These are phyloP conservation scores for Bubo bubo DNA, from an alignment of 2,113 vertebrate genomes.

Conservation along the genomic window DNA sequence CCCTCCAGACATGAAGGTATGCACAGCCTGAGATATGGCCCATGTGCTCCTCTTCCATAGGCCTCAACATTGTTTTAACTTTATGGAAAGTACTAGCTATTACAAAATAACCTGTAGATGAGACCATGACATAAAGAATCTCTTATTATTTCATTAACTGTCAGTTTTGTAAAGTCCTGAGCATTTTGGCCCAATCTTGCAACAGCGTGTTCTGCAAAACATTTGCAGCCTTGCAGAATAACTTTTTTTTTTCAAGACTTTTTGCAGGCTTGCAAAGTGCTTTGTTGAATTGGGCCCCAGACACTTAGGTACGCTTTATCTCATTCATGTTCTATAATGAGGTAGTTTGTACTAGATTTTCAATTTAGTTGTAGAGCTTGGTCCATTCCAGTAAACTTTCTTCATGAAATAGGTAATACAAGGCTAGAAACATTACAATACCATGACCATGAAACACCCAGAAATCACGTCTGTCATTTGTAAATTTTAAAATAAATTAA, in stretches of 20 bases:
- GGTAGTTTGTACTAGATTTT: not conserved
- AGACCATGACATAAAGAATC: not conserved
- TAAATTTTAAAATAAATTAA: conserved; percentile 24
- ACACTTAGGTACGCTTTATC: not conserved
- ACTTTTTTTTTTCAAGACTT: not conserved
- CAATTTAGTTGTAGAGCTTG: not conserved
- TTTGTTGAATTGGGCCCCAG: not conserved
- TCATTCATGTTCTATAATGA: not conserved
- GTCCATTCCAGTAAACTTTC: not conserved
- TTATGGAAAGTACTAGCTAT: not conserved
- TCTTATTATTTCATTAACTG: not conserved
- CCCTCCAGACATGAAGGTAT: not conserved
- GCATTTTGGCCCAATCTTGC: not conserved
- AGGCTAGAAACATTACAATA: not conserved
- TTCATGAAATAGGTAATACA: not conserved
- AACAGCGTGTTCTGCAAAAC: not conserved
- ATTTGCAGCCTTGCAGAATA: not conserved
- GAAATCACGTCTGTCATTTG: not conserved
- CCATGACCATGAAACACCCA: not conserved
- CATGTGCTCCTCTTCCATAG: not conserved
- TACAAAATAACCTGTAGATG: not conserved
- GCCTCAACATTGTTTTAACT: not conserved
- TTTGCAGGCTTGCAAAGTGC: not conserved
- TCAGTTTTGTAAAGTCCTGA: not conserved
- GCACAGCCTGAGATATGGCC: not conserved